Percentiles rank a stretch among this genome's conserved stretches.
Conservation (phyloP, 1,140 invertebrate species). For the Philaenus spumarius region DNA sequence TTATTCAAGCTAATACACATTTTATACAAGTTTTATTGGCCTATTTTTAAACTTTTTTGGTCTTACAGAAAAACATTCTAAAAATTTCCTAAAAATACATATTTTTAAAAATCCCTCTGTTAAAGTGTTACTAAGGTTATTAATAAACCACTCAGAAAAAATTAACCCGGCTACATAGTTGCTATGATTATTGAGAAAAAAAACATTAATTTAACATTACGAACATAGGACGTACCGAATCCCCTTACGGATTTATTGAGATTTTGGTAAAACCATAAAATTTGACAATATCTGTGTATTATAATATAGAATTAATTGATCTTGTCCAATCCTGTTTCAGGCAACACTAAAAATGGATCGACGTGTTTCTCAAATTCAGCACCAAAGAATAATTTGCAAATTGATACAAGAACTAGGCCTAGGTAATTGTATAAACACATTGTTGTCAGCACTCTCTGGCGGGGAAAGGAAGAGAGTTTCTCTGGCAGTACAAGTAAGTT, state of each 20-base stretch:
- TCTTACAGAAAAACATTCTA: too few species aligned
- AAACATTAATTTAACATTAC: too few species aligned
- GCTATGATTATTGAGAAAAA: not conserved
- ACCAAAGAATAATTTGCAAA: slow-evolving; percentile 34
- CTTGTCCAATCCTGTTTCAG: slow-evolving; percentile 26
- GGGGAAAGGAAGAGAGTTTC: slow-evolving; percentile 90
- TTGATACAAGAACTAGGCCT: slow-evolving; percentile 64
- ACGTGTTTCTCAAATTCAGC: slow-evolving; percentile 26
- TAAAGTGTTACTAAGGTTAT: too few species aligned
- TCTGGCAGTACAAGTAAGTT: slow-evolving; percentile 76
- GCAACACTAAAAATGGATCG: slow-evolving; percentile 38
- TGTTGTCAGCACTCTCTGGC: slow-evolving; percentile 75
- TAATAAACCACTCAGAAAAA: too few species aligned
- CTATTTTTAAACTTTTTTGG: too few species aligned
- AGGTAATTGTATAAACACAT: slow-evolving; percentile 69
- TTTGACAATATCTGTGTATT: not conserved
- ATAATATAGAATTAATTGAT: not conserved
- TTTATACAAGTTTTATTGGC: too few species aligned
- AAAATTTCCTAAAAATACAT: too few species aligned
- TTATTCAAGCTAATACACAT: too few species aligned
- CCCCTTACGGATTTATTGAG: not conserved
- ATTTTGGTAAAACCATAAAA: not conserved
- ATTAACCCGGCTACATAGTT: too few species aligned
- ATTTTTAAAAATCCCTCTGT: too few species aligned
- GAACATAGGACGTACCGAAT: too few species aligned